Conservation (phyloP, 2,888 invertebrate species). For the Agrochola circellaris region DNA sequence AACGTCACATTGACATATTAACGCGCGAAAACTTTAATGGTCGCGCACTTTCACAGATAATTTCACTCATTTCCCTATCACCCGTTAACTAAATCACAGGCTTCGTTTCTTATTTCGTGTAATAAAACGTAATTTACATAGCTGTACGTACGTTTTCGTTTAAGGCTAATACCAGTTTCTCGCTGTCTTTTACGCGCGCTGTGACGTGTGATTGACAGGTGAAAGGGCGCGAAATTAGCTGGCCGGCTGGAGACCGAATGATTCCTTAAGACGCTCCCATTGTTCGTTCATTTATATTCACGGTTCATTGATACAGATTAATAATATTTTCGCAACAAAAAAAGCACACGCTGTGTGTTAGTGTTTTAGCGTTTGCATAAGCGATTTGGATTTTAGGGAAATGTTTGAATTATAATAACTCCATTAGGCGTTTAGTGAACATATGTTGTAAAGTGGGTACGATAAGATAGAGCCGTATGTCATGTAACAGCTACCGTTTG, state of each 20-base stretch:
- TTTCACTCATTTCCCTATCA: slow-evolving; percentile 73
- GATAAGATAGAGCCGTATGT: slow-evolving; percentile 91
- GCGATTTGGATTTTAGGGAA: slow-evolving; percentile 83
- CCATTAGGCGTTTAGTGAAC: slow-evolving; percentile 86
- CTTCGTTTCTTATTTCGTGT: slow-evolving; percentile 77
- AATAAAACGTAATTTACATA: slow-evolving; percentile 71
- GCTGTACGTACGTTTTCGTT: slow-evolving; percentile 67
- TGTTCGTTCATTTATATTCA: slow-evolving; percentile 75
- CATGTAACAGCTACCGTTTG: slow-evolving; percentile 89
- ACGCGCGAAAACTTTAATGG: slow-evolving; percentile 82
- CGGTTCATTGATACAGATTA: slow-evolving; percentile 67
- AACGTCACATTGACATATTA: slow-evolving; percentile 81
- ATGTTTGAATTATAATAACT: slow-evolving; percentile 86
- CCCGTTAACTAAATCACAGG: slow-evolving; percentile 77
- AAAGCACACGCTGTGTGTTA: slow-evolving; percentile 81
- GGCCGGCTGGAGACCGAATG: slow-evolving; percentile 69
- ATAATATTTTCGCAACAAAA: slow-evolving; percentile 58
- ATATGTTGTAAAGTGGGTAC: slow-evolving; percentile 88
- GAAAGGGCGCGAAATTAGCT: slow-evolving; percentile 89
- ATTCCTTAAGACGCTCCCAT: slow-evolving; percentile 65
- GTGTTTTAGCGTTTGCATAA: slow-evolving; percentile 73
- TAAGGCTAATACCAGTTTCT: slow-evolving; percentile 71
- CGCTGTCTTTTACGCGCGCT: slow-evolving; percentile 79
- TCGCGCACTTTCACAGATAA: slow-evolving; percentile 74
- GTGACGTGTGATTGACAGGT: slow-evolving; percentile 88